Conservation (phyloP, 2,888 invertebrate species). For the Rhingia rostrata region DNA sequence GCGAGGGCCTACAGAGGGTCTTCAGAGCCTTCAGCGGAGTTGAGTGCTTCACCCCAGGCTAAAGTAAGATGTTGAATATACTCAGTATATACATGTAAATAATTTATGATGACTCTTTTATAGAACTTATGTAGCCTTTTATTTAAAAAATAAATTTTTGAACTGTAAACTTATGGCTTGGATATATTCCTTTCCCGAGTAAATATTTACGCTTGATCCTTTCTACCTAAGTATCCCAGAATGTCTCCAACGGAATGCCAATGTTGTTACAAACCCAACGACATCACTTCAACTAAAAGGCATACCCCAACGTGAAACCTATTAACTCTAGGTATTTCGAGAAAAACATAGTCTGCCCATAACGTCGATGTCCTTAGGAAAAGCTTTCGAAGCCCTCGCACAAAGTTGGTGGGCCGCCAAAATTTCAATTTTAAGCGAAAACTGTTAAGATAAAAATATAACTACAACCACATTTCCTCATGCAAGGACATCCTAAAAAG, state of each 20-base stretch:
- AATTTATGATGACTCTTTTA: too few relatives aligned
- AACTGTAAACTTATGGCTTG: too few relatives aligned
- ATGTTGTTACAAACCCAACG: conserved; percentile 22
- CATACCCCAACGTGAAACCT: conserved; percentile 13
- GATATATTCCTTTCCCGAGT: too few relatives aligned
- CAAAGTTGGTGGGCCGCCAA: conserved; percentile 59
- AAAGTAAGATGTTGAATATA: too few relatives aligned
- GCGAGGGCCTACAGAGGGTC: too few relatives aligned
- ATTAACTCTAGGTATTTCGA: not conserved
- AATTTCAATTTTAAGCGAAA: conserved; percentile 41
- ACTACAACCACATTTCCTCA: conserved; percentile 31
- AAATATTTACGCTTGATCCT: too few relatives aligned
- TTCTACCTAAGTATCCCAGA: not conserved
- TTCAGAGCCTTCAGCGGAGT: too few relatives aligned
- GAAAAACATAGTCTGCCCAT: conserved; percentile 7
- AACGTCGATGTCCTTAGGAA: conserved; percentile 11
- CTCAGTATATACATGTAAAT: too few relatives aligned
- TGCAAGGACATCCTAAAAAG: conserved; percentile 54
- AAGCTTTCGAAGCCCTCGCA: conserved; percentile 58
- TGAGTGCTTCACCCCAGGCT: too few relatives aligned
- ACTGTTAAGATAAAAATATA: conserved; percentile 17
- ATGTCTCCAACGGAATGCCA: not conserved
- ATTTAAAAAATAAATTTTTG: too few relatives aligned
- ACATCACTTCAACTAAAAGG: conserved; percentile 12
- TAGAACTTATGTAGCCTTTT: too few relatives aligned